Percentiles rank a stretch among this genome's conserved stretches.
These are phyloP conservation scores for Loriculus beryllinus DNA, from an alignment of 2,797 vertebrate species.

Conservation along the genomic window DNA sequence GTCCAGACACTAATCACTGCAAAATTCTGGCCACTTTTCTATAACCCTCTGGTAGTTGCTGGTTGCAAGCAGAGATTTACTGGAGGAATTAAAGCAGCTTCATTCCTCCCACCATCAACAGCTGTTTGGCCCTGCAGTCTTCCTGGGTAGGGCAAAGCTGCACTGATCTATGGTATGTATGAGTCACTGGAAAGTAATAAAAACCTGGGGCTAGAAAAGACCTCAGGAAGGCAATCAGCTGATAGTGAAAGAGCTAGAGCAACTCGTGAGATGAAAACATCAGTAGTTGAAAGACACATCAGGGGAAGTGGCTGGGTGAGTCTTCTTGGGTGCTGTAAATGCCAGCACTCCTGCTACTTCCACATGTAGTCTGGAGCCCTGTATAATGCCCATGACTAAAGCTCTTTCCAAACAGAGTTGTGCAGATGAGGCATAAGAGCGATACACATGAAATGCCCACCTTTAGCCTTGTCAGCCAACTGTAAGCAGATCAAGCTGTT, in stretches of 20 bases:
- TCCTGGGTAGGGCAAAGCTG: background rate
- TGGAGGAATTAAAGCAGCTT: conserved; percentile 2
- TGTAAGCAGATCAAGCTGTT: background rate
- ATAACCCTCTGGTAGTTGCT: background rate
- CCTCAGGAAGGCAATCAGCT: background rate
- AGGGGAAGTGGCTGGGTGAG: background rate
- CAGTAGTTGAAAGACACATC: background rate
- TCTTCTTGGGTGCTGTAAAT: background rate
- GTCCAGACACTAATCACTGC: background rate
- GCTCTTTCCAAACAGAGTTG: background rate
- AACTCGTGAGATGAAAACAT: background rate
- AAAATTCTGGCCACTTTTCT: background rate
- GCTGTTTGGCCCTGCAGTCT: background rate
- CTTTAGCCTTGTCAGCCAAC: background rate
- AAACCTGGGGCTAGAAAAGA: background rate
- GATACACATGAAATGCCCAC: background rate
- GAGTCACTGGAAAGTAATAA: conserved; percentile 33
- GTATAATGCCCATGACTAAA: background rate
- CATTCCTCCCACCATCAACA: conserved; percentile 5
- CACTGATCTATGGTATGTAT: background rate
- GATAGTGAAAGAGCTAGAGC: background rate
- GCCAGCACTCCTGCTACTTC: background rate
- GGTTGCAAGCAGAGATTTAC: background rate
- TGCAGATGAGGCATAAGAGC: background rate
- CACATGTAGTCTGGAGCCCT: fast-evolving